Base-by-base conservation (phyloP, 2,888 invertebrate species). In the Drosophila affinis region DNA sequence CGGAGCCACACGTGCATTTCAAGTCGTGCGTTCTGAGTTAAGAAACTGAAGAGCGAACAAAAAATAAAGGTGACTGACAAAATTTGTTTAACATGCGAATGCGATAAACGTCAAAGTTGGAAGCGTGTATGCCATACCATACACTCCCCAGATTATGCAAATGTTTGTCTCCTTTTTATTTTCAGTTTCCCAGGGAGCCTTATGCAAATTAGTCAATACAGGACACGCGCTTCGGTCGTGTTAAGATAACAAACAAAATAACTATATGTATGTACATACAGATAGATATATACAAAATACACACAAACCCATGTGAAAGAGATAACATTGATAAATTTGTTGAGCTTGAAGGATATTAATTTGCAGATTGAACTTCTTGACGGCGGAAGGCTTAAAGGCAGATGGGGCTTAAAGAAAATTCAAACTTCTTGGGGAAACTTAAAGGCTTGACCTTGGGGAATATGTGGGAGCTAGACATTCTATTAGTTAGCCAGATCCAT, bases 81-180 rank as follows among this genome's bases (percentile, higher is more conserved):
- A 56, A 55, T 56, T 54, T 59, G 68, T 53, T 69, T 69, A 69
- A 55, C 70, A 70, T 70, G 70, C 61, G 70, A 69, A 69, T 69
- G 70, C 69, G 70, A 70, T 60, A 55, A 60, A 47, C 70, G 52
- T 61, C 61, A 61, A 61, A 52, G 59, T 61, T 55, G 27, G 55
- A 27, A 34, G 49, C 49, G 48, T 49, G 49, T 55, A 51, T 54
- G 49, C 29, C 49, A 60, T 32, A 27, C 51, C 49, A 60, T 46
- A 44, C 51, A 61, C 69, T 53, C 45, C 47, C 55, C 60, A 69
- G 69, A 69, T 69, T 69, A 70, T 70, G 69, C 24, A 70, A 61
- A 69, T 69, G 52, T 55, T 14, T 12, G n/a, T 21, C 32, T 52
- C 14, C 32, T 17, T 51, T 60, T 46, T 47, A n/a, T 21, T 27